Conservation (phyloP, 2,888 invertebrate genomes). For the Atrina japonica region DNA sequence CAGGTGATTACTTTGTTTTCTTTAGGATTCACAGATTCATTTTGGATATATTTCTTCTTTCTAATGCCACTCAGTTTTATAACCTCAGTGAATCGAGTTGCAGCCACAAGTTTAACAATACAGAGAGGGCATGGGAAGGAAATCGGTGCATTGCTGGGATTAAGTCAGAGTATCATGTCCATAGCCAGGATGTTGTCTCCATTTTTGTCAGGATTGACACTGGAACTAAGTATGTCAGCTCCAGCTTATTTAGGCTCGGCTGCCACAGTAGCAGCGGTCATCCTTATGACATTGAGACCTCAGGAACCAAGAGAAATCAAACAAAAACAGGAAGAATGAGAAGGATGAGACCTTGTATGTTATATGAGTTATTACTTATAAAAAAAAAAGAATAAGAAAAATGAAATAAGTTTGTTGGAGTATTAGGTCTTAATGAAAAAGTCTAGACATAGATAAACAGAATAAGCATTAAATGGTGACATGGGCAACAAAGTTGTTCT, state of each 20-base stretch:
- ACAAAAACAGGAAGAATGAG: constrained; percentile 18
- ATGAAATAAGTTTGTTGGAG: too few relatives aligned
- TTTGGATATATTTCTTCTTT: constrained; percentile 62
- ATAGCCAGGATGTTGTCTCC: constrained; percentile 78
- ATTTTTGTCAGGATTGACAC: constrained; percentile 74
- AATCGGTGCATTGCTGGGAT: constrained; percentile 76
- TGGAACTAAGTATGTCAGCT: constrained; percentile 70
- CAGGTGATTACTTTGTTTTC: constrained; percentile 60
- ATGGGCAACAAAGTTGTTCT: too few relatives aligned
- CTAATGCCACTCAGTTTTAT: constrained; percentile 74
- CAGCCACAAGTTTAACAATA: constrained; percentile 72
- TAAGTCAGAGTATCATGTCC: constrained; percentile 78
- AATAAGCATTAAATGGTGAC: too few relatives aligned
- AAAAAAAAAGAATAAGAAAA: too few relatives aligned
- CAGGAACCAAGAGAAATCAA: constrained; percentile 13
- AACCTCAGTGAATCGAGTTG: constrained; percentile 75
- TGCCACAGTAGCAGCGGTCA: constrained; percentile 85
- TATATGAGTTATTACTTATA: too few relatives aligned
- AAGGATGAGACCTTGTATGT: too few relatives aligned
- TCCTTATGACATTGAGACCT: constrained; percentile 47
- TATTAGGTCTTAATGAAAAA: too few relatives aligned
- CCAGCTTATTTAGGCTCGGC: constrained; percentile 73
- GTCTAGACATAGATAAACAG: too few relatives aligned
- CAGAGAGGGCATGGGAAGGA: constrained; percentile 65
- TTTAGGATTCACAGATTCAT: constrained; percentile 61